phyloP scores from a whole-genome alignment of 1,140 invertebrate species.

The Macrocentrus cingulum region DNA sequence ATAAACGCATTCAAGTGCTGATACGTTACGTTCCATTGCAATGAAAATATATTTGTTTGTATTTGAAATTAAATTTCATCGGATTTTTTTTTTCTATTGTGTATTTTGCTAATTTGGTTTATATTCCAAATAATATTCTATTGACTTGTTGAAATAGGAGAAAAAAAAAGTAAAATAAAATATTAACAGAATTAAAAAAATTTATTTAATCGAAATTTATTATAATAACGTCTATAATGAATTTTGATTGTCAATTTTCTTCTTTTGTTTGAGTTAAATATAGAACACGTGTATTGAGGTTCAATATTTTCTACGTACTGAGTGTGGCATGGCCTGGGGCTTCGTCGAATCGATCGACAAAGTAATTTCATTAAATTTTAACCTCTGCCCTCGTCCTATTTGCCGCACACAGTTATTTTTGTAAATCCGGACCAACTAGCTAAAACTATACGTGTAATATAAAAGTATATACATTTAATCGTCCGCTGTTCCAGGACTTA shows the following conservation, averaged over 20 bases:
- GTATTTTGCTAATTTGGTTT: too few species aligned
- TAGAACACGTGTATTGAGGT: not conserved
- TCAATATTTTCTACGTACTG: not conserved
- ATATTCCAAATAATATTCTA: too few species aligned
- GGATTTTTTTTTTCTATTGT: too few species aligned
- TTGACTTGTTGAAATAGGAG: too few species aligned
- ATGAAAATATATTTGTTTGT: too few species aligned
- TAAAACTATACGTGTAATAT: not conserved
- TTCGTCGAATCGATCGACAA: not conserved
- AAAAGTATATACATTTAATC: not conserved
- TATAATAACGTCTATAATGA: not conserved
- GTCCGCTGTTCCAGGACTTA: not conserved
- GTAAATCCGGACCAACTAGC: not conserved
- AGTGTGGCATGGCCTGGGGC: not conserved
- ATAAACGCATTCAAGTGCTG: too few species aligned
- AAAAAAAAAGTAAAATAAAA: too few species aligned
- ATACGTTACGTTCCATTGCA: too few species aligned
- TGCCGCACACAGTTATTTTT: slow-evolving; percentile 1
- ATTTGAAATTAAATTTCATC: too few species aligned
- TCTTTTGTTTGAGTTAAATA: too few species aligned
- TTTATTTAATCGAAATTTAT: not conserved
- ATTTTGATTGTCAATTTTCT: not conserved
- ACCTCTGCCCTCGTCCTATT: slow-evolving; percentile 24
- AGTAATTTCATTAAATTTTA: slow-evolving; percentile 35
- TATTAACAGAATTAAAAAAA: too few species aligned